These are phyloP conservation scores for Hypercompe scribonia DNA, from an alignment of 2,888 invertebrate genomes.

Conservation along the genomic window DNA sequence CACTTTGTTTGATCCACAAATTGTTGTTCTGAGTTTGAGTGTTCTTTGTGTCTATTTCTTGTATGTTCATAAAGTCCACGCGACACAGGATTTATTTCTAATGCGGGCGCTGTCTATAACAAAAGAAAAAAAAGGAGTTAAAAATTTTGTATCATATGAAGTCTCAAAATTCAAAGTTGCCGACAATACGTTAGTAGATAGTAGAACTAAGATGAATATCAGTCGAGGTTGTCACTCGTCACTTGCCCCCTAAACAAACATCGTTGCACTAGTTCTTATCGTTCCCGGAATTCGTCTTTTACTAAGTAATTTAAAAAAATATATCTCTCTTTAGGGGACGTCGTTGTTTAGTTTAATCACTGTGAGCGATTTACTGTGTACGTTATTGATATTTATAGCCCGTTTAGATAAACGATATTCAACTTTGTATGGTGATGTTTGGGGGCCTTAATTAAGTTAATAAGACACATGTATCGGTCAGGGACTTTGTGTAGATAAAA, in stretches of 20 bases:
- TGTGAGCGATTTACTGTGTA: constrained; percentile 74
- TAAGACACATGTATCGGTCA: not conserved
- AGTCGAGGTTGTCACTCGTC: constrained; percentile 44
- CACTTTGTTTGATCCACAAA: too few species aligned
- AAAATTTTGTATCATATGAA: too few species aligned
- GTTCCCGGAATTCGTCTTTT: constrained; percentile 81
- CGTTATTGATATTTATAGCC: constrained; percentile 52
- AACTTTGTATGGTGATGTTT: constrained; percentile 25
- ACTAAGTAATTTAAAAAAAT: constrained; percentile 82
- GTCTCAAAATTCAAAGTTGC: not conserved
- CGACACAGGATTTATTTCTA: too few species aligned
- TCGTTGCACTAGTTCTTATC: constrained; percentile 76
- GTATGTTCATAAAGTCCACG: too few species aligned
- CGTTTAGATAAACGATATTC: constrained; percentile 43
- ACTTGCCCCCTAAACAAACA: constrained; percentile 58
- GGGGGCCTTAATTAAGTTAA: constrained; percentile 20
- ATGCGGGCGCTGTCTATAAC: too few species aligned
- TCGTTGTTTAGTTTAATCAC: constrained; percentile 79
- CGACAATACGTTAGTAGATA: not conserved
- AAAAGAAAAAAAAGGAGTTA: too few species aligned
- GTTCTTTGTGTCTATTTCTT: too few species aligned
- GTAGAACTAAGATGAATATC: not conserved
- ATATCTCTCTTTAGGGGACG: constrained; percentile 72
- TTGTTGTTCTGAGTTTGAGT: too few species aligned
- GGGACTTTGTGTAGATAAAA: not conserved